Conservation (phyloP, 2,113 vertebrate genomes). For the Eurystomus gularis region DNA sequence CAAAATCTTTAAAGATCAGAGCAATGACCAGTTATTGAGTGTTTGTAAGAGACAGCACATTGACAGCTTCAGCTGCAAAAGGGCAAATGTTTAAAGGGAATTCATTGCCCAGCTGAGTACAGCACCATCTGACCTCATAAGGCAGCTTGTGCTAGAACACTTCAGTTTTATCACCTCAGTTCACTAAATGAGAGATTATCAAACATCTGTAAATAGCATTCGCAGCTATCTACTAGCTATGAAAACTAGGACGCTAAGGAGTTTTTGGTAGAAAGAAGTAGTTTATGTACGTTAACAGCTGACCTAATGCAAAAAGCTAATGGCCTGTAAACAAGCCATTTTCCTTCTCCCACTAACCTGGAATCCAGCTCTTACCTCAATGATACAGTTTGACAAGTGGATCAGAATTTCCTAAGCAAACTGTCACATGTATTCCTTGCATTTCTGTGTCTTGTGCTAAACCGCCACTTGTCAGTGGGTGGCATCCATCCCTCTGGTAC, state of each 20-base stretch:
- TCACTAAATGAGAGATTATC: not conserved
- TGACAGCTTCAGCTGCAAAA: not conserved
- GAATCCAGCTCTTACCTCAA: not conserved
- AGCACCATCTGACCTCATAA: not conserved
- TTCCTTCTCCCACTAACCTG: not conserved
- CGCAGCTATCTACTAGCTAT: not conserved
- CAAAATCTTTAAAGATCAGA: not conserved
- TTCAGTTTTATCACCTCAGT: not conserved
- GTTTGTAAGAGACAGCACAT: not conserved
- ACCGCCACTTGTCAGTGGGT: not conserved
- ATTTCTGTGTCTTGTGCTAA: not conserved
- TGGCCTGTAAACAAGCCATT: not conserved
- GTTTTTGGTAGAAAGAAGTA: not conserved
- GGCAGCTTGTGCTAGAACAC: not conserved
- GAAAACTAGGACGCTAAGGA: not conserved
- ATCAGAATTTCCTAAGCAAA: not conserved
- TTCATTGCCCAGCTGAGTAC: not conserved
- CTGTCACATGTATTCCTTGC: not conserved
- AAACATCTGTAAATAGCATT: not conserved
- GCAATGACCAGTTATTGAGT: not conserved
- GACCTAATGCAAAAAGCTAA: not conserved
- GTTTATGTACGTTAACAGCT: not conserved
- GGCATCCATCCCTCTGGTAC: not conserved
- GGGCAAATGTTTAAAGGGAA: not conserved
- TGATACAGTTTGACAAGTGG: not conserved